A percentile compares a stretch with the other conserved stretches of the same genome.
Evolutionary conservation across 2,113 vertebrate genomes (phyloP).

Genomic region (Galeopterus variegatus): DNA sequence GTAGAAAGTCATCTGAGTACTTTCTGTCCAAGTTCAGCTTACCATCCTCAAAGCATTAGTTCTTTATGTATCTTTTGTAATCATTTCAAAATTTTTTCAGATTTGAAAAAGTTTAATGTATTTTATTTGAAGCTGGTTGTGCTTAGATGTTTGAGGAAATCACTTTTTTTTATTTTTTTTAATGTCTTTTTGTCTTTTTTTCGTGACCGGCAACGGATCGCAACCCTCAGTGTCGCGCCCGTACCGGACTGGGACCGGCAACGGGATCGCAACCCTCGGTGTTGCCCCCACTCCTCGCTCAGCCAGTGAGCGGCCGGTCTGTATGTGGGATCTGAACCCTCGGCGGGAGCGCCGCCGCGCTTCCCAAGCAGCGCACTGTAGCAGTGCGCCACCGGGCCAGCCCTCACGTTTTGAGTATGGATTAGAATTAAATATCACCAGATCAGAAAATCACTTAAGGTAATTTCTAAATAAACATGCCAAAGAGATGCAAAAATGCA

Average conservation of each 20-base stretch:
- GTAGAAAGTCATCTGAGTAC: neutral
- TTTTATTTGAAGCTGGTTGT: conserved; percentile 21
- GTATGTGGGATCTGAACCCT: too few species aligned
- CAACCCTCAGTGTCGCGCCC: too few species aligned
- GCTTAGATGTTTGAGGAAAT: conserved; percentile 35
- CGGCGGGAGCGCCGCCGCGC: too few species aligned
- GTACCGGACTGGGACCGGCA: too few species aligned
- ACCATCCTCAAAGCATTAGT: neutral
- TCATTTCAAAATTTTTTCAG: conserved; percentile 40
- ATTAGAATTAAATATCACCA: conserved; percentile 39
- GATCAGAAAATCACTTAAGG: conserved; percentile 37
- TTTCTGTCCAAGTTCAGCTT: neutral
- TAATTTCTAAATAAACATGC: neutral
- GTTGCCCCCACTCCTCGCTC: too few species aligned
- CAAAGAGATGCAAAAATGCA: neutral
- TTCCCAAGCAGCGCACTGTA: too few species aligned
- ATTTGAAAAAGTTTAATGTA: neutral
- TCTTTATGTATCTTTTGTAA: neutral
- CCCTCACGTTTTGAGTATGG: neutral
- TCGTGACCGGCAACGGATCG: too few species aligned
- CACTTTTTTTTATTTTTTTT: too few species aligned
- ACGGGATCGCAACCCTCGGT: too few species aligned
- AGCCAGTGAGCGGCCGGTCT: too few species aligned
- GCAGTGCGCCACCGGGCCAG: too few species aligned
- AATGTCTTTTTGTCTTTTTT: too few species aligned